Base-by-base conservation (phyloP, 1,140 invertebrate genomes). In the Camponotus pennsylvanicus region DNA sequence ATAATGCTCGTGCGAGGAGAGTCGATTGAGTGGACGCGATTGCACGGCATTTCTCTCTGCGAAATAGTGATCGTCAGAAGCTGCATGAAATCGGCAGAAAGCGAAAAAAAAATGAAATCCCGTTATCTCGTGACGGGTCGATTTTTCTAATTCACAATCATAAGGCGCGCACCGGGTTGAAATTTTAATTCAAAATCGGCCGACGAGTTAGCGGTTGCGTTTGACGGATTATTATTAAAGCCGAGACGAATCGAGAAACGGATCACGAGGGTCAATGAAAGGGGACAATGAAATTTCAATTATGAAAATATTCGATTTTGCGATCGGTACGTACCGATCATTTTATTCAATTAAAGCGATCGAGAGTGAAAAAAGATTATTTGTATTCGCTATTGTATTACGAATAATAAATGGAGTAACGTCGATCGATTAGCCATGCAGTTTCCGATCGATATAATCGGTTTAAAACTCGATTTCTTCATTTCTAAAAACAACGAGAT, bases 201-300 rank as follows among this genome's bases (percentile, higher is more conserved):
- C 42, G 52, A 34, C n/a, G 70, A 84, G 27, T 21, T 18, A 49
- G 42, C 27, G 18, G 61, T 75, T 89, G 61, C 69, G 80, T 89
- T 89, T 85, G 86, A 86, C 87, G 87, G 63, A 82, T 88, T 76
- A 83, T 89, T 86, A 77, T 89, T 66, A 77, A 59, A 75, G 64
- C 55, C n/a, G 59, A 45, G 40, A 67, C 45, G 55, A 32, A 87
- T 87, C 40, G 42, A 63, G 69, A 61, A 61, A 55, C 27, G 64
- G 37, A 13, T 21, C 8, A 52, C 45, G 77, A 61, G 88, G 34
- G 71, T 77, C n/a, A n/a, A n/a, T n/a, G n/a, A n/a, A n/a, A n/a
- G n/a, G n/a, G n/a, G 87, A 67, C 88, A 71, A 89, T 89, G 88
- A 89, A 89, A 86, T 86, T 89, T 82, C 84, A 89, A 89, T 89